Base-by-base conservation (phyloP, 2,888 invertebrate genomes). In the Amphipoea oculea region DNA sequence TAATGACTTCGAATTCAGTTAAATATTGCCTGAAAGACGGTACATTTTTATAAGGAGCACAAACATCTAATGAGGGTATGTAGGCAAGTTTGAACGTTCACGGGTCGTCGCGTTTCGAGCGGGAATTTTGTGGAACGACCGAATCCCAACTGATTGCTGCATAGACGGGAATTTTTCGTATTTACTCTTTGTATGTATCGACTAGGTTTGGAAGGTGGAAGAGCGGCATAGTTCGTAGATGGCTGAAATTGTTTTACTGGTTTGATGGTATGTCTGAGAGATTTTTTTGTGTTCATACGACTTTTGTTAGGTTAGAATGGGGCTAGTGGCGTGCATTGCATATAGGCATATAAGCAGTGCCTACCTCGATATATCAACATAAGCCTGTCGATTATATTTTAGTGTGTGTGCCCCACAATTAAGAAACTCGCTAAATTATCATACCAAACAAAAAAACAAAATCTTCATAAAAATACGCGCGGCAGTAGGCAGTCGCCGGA, bases 21-120 rank as follows among this genome's bases (percentile, higher is more conserved):
- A 84, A 87, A 88, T 83, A 86, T 88, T 89, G 77, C 83, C 81
- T 85, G 82, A 78, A 84, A 84, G 83, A 79, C 79, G 89, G 90
- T 86, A 94, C 92, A 94, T 93, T 95, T 95, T 95, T 94, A 95
- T 94, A 89, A 93, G 93, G 92, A 92, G 88, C 88, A 95, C 93
- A 96, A 96, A 96, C 94, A 96, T 89, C 93, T 96, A 96, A 96
- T 96, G 96, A 96, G 92, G 90, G 91, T 90, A 20, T 69, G 75
- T 74, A 89, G 92, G 93, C 94, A 94, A 95, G 95, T 96, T 96
- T 96, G 95, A 93, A 84, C 90, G 90, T 93, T 95, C 93, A 93
- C 95, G 93, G 93, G 48, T 87, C 79, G 85, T 45, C 75, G 89
- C 82, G 72, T 69, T 40, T 74, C 54, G 67, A 82, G 84, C 89